Evolutionary conservation across 1,140 invertebrate species (phyloP).

Genomic region (Brachionus calyciflorus): DNA sequence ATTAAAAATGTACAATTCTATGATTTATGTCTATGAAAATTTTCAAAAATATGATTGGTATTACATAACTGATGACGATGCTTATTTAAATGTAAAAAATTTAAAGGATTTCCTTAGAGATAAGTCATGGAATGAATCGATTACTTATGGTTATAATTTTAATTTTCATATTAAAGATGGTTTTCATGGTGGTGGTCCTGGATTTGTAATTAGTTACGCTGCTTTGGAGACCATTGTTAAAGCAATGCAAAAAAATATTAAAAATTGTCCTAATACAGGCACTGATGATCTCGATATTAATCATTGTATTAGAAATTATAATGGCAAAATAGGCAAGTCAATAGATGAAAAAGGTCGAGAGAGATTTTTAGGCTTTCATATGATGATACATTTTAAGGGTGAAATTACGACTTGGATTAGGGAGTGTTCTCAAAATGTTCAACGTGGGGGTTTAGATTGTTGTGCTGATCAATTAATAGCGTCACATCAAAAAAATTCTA

Average conservation of each 20-base stretch:
- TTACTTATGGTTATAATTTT: no score
- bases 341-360: not conserved
- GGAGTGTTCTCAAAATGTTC: not conserved
- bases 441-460: not conserved
- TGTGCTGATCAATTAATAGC: constrained; percentile 12
- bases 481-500: not conserved
- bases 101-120: no score
- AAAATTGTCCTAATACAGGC: not conserved
- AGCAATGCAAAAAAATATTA: not conserved
- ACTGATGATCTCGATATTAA: not conserved
- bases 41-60: no score
- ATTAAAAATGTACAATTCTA: no score
- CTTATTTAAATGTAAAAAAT: no score
- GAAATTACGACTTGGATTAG: not conserved
- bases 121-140: no score
- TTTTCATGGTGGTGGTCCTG: constrained; percentile 50
- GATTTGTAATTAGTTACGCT: constrained; percentile 54
- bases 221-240: not conserved
- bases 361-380: constrained; percentile 5
- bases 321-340: not conserved
- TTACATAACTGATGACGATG: no score
- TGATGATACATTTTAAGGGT: constrained; percentile 14
- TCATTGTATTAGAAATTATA: constrained; percentile 14
- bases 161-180: no score
- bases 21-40: no score